A percentile compares a stretch with the other conserved stretches of the same genome.
Evolutionary conservation across 2,888 invertebrate species (phyloP).

Genomic region (Andrena haemorrhoa): DNA sequence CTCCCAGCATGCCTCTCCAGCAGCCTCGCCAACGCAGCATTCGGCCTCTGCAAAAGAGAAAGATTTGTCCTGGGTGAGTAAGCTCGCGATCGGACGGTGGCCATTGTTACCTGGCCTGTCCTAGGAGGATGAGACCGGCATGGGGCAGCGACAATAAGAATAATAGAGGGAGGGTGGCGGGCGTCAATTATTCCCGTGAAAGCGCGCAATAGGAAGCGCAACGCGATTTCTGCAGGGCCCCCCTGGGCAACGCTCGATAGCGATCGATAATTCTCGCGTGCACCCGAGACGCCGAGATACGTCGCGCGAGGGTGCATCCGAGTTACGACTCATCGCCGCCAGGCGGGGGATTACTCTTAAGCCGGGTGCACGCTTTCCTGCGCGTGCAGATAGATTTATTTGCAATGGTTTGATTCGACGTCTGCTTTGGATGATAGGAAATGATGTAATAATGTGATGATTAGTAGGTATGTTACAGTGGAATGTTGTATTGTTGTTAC

Average conservation of each 20-base stretch:
- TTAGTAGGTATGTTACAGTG: too few species aligned
- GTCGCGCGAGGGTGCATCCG: slow-evolving; percentile 14
- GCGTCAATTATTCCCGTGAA: slow-evolving; percentile 58
- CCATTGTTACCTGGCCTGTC: slow-evolving; percentile 45
- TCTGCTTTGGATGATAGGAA: too few species aligned
- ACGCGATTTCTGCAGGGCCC: slow-evolving; percentile 30
- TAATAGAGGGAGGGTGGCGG: slow-evolving; percentile 38
- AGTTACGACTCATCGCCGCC: slow-evolving; percentile 23
- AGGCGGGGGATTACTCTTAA: slow-evolving; percentile 32
- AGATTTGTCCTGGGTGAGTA: slow-evolving; percentile 49
- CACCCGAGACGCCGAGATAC: slow-evolving; percentile 3
- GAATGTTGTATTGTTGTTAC: too few species aligned
- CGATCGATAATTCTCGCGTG: slow-evolving; percentile 58
- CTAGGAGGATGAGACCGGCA: slow-evolving; percentile 45
- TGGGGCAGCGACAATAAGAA: slow-evolving; percentile 57
- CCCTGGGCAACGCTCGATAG: slow-evolving; percentile 39
- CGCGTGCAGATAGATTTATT: not conserved
- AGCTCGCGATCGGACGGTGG: slow-evolving; percentile 22
- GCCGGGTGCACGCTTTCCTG: not conserved
- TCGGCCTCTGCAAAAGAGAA: slow-evolving; percentile 82
- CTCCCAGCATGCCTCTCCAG: slow-evolving; percentile 89
- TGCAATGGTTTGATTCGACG: too few species aligned
- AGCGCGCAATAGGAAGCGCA: slow-evolving; percentile 41
- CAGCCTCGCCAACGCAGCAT: slow-evolving; percentile 86
- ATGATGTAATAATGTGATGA: too few species aligned